Evolutionary conservation across 2,797 vertebrate genomes (phyloP), one percentile per base, ranked within the genome.

Genomic region (Chelonia mydas): DNA sequence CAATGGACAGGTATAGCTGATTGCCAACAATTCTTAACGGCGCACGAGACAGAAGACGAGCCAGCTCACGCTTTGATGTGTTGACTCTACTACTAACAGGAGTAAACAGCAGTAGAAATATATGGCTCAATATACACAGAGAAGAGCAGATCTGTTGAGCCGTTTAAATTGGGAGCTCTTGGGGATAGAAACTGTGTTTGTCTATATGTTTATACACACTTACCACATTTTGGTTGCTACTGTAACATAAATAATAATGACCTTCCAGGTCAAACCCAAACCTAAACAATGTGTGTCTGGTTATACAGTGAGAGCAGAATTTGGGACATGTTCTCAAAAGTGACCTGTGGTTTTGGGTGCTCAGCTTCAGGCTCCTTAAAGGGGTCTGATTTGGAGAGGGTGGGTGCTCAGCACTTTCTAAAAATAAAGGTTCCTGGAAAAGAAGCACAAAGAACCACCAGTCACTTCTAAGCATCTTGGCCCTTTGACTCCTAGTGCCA

Each of bases 381-480:
- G n/a, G 5, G 37, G 84, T n/a, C 5, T 8, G 54, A 8, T 3
- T 81, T 65, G 49, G 53, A 45, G 8, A 55, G 2, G 15, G 54
- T 53, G 85, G 81, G 7, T 11, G 12, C n/a, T 6, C 12, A 50
- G 5, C 27, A 41, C 37, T 41, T 82, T 50, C 49, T 85, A 2
- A 45, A 77, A 54, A 89, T n/a, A 13, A 55, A 12, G 2, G 37
- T n/a, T 55, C 19, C 76, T 85, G 88, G 77, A 21, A 25, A 41
- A 9, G 10, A 88, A 61, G 6, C 12, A 80, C 6, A 6, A 31
- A 59, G 47, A 10, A 19, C 3, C 17, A 6, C 10, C 12, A 11
- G 0, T 33, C 41, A n/a, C 21, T 2, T 4, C 2, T 12, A n/a
- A 72, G 33, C 19, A 23, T 12, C 49, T 8, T 19, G 45, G 57